Percentiles rank a stretch among this genome's conserved stretches.
These are phyloP conservation scores for Eurois occulta DNA, from an alignment of 2,888 invertebrate species.

Conservation along the genomic window DNA sequence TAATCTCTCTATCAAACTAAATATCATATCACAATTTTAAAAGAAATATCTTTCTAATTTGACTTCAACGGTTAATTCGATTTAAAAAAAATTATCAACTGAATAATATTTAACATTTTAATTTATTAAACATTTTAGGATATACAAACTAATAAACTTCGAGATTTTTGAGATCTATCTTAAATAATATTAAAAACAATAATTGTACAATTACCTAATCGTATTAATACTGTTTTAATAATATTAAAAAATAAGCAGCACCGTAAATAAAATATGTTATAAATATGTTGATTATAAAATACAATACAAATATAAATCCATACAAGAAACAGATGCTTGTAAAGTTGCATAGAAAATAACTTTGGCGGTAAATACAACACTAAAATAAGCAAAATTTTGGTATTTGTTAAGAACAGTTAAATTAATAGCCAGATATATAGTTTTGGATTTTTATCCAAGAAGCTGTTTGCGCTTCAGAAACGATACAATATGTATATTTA, in stretches of 20 bases:
- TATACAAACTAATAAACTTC: constrained; percentile 59
- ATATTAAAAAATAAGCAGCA: constrained; percentile 67
- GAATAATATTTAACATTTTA: constrained; percentile 56
- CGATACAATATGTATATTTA: constrained; percentile 17
- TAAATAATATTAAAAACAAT: constrained; percentile 72
- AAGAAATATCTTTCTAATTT: constrained; percentile 60
- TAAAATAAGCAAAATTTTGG: constrained; percentile 37
- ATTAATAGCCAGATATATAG: constrained; percentile 24
- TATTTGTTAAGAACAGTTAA: constrained; percentile 25
- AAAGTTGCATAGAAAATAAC: constrained; percentile 53
- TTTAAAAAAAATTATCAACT: constrained; percentile 54
- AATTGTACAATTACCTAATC: constrained; percentile 68
- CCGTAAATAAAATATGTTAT: constrained; percentile 56
- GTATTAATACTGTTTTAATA: constrained; percentile 81
- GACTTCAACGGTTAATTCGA: constrained; percentile 58
- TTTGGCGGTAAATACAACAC: constrained; percentile 49
- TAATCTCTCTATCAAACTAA: constrained; percentile 62
- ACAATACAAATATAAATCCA: constrained; percentile 36
- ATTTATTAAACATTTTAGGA: constrained; percentile 48
- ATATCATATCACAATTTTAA: constrained; percentile 71
- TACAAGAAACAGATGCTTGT: constrained; percentile 28
- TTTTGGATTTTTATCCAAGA: constrained; percentile 8
- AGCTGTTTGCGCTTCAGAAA: constrained; percentile 27
- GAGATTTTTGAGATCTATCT: constrained; percentile 64
- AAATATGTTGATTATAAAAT: constrained; percentile 41